phyloP scores from a whole-genome alignment of 2,797 vertebrate species.

The Notoglanidium macrostoma region DNA sequence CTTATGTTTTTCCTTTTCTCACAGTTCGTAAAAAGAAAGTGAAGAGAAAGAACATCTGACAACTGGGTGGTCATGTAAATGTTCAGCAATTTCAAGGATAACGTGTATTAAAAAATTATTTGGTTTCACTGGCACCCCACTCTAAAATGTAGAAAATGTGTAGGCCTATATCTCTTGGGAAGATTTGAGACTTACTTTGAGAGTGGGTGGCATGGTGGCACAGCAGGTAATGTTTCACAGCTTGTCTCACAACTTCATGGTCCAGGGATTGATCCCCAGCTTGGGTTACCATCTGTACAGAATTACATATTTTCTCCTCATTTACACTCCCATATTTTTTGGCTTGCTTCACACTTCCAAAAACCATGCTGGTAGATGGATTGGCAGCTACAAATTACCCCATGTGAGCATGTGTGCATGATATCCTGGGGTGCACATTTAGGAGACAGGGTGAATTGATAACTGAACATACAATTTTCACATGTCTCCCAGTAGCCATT shows the following conservation, averaged over 20 bases:
- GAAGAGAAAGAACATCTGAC: background rate
- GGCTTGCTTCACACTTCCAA: background rate
- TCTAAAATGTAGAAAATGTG: background rate
- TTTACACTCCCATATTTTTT: background rate
- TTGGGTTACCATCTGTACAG: background rate
- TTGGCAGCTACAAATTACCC: background rate
- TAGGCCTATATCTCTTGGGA: background rate
- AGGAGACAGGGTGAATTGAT: background rate
- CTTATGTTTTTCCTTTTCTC: slow-evolving; percentile 7
- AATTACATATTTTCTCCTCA: background rate
- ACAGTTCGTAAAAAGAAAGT: slow-evolving; percentile 16
- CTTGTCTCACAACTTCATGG: slow-evolving; percentile 3
- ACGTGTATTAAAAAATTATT: slow-evolving; percentile 1
- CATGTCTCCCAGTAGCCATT: background rate
- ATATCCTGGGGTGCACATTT: background rate
- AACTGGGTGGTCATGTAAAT: background rate
- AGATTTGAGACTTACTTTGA: background rate
- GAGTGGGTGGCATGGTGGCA: slow-evolving; percentile 23
- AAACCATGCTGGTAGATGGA: slow-evolving; percentile 2
- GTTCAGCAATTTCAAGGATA: background rate
- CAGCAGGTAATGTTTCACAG: slow-evolving; percentile 7
- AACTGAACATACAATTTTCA: background rate
- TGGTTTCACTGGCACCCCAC: background rate
- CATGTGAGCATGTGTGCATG: background rate
- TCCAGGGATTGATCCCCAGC: background rate